These are phyloP conservation scores for Channa striata DNA, from an alignment of 2,797 vertebrate genomes.

Conservation along the genomic window DNA sequence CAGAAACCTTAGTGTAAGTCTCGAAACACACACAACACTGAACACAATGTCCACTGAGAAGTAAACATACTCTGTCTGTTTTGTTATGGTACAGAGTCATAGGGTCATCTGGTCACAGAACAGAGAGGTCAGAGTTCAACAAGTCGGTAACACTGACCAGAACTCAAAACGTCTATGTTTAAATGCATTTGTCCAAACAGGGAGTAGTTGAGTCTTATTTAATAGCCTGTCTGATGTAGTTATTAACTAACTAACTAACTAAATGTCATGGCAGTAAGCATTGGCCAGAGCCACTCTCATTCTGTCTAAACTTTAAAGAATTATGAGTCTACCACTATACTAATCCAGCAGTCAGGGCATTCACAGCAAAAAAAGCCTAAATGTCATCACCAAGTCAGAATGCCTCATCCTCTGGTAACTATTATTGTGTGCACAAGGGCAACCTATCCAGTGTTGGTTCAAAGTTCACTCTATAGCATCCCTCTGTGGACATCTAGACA, in stretches of 20 bases:
- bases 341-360: neutral
- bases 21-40: conserved; percentile 32
- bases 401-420: neutral
- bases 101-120: conserved; percentile 64
- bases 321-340: neutral
- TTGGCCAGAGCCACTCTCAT: neutral
- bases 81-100: conserved; percentile 55
- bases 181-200: conserved; percentile 38
- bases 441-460: neutral
- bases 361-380: neutral
- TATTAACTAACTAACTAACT: conserved; percentile 16
- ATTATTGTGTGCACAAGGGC: neutral
- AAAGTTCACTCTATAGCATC: neutral
- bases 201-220: conserved; percentile 12
- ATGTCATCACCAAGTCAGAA: neutral
- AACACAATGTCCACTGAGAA: conserved; percentile 25
- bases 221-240: neutral
- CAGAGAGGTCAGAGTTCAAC: conserved; percentile 67
- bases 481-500: too few species aligned
- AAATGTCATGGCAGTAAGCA: neutral
- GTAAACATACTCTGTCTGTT: conserved; percentile 61
- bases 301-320: neutral
- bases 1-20: conserved; percentile 94
- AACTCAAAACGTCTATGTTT: conserved; percentile 42
- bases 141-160: conserved; percentile 63